phyloP scores from a whole-genome alignment of 2,888 invertebrate species.

The Blastobasis adustella region DNA sequence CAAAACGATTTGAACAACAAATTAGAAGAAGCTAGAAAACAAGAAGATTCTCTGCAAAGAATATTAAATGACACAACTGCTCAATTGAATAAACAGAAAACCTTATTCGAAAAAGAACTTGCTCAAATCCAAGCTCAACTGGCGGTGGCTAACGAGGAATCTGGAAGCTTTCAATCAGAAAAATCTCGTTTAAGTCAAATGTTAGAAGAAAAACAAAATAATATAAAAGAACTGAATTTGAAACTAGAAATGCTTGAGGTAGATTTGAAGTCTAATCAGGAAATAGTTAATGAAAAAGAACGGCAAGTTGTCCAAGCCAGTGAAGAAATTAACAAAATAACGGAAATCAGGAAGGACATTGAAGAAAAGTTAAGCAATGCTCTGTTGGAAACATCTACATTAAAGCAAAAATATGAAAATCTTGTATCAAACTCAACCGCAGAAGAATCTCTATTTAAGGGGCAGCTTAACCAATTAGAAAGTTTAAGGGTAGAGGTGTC shows the following conservation, averaged over 20 bases:
- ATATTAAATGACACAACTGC: slow-evolving; percentile 56
- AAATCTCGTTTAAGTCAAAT: slow-evolving; percentile 34
- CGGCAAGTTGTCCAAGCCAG: slow-evolving; percentile 55
- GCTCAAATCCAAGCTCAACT: slow-evolving; percentile 45
- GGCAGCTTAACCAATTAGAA: slow-evolving; percentile 52
- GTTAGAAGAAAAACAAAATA: slow-evolving; percentile 53
- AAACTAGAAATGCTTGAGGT: slow-evolving; percentile 63
- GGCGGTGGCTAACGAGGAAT: slow-evolving; percentile 33
- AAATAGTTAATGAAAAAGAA: slow-evolving; percentile 63
- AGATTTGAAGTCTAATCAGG: slow-evolving; percentile 62
- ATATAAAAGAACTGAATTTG: slow-evolving; percentile 50
- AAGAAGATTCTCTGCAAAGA: slow-evolving; percentile 66
- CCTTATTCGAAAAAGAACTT: slow-evolving; percentile 52
- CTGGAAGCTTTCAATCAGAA: slow-evolving; percentile 41
- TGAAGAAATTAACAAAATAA: slow-evolving; percentile 49
- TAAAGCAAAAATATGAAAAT: slow-evolving; percentile 60
- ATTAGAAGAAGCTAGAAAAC: slow-evolving; percentile 61
- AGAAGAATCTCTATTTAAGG: slow-evolving; percentile 56
- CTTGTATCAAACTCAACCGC: slow-evolving; percentile 54
- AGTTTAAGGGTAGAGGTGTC: slow-evolving; percentile 46
- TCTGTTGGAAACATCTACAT: slow-evolving; percentile 41
- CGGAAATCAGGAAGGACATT: slow-evolving; percentile 57
- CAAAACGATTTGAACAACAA: slow-evolving; percentile 66
- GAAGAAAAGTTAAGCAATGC: slow-evolving; percentile 63
- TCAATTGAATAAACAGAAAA: slow-evolving; percentile 59